A percentile compares a stretch with the other conserved stretches of the same genome.
Conservation (phyloP, 2,888 invertebrate species). For the Dynastes hyllus region DNA sequence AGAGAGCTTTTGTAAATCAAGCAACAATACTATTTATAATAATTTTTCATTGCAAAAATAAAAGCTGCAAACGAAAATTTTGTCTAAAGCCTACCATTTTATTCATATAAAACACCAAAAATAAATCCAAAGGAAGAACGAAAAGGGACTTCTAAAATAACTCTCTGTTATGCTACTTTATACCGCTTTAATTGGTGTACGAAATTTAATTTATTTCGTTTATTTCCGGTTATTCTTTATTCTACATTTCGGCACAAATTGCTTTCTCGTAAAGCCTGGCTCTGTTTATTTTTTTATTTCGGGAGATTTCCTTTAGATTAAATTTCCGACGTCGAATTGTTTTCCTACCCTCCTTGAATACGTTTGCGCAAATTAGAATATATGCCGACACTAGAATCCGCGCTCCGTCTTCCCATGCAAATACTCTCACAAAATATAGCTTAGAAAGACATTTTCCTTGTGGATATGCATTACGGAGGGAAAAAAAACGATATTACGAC, state of each 20-base stretch:
- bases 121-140: neutral
- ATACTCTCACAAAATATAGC: conserved; percentile 36
- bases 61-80: too few relatives aligned
- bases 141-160: conserved; percentile 10
- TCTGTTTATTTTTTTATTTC: conserved; percentile 37
- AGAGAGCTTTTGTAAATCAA: too few relatives aligned
- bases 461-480: conserved; percentile 4
- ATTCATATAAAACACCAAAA: neutral
- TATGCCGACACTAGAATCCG: conserved; percentile 41
- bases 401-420: conserved; percentile 29
- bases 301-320: conserved; percentile 45
- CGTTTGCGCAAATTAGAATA: conserved; percentile 47
- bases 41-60: too few relatives aligned
- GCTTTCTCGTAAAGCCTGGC: conserved; percentile 27
- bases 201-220: conserved; percentile 31
- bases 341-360: conserved; percentile 33
- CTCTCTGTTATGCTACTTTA: neutral
- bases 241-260: conserved; percentile 33
- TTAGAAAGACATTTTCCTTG: conserved; percentile 36
- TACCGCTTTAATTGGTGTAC: conserved; percentile 21
- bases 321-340: conserved; percentile 37
- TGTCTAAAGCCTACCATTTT: too few relatives aligned
- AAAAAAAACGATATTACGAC: conserved; percentile 25
- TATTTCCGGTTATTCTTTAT: conserved; percentile 20
- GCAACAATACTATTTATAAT: too few relatives aligned